phyloP scores from a whole-genome alignment of 2,113 vertebrate species.

The Hemibagrus wyckioides region DNA sequence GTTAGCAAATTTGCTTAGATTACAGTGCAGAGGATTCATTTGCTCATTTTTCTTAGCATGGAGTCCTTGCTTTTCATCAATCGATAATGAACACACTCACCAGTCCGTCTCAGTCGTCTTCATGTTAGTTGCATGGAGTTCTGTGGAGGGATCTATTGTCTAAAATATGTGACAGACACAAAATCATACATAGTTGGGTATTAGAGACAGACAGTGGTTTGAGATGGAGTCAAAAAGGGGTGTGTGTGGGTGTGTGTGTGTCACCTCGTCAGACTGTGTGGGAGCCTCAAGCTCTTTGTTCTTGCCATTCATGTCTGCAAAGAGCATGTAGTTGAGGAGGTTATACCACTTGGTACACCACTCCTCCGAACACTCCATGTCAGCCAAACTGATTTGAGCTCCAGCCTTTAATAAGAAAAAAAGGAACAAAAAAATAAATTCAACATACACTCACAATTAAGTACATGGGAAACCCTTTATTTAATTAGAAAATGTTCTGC shows the following conservation, averaged over 20 bases:
- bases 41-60: background rate
- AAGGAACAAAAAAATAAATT: conserved; percentile 9
- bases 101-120: conserved; percentile 73
- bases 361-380: conserved; percentile 82
- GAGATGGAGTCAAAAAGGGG: background rate
- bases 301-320: conserved; percentile 77
- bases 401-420: conserved; percentile 76
- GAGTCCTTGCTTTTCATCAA: background rate
- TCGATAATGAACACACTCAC: conserved; percentile 63
- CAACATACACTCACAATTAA: background rate
- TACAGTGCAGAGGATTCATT: background rate
- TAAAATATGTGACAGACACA: conserved; percentile 59
- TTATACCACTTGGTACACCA: conserved; percentile 89
- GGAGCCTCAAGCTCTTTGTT: conserved; percentile 61
- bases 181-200: background rate
- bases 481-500: background rate
- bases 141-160: conserved; percentile 75
- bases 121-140: conserved; percentile 70
- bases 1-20: background rate
- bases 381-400: conserved; percentile 93
- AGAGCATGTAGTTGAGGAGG: conserved; percentile 83
- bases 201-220: background rate
- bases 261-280: conserved; percentile 69
- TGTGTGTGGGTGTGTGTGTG: conserved; percentile 15
- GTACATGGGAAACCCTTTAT: background rate